Base-by-base conservation (phyloP, 2,888 invertebrate genomes). In the Dioctria rufipes region DNA sequence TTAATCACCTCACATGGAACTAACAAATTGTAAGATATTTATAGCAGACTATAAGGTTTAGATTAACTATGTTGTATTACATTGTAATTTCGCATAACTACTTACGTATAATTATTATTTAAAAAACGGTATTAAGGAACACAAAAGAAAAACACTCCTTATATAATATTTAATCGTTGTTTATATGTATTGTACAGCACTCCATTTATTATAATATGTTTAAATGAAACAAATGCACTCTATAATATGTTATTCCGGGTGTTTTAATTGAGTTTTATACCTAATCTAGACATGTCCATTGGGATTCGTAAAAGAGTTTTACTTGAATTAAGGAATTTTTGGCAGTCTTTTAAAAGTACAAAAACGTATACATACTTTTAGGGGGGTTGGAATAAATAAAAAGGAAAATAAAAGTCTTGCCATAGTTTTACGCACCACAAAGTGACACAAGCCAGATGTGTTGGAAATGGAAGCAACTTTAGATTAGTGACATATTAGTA, bases 121-220 rank as follows among this genome's bases (percentile, higher is more conserved):
- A 25, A 25, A n/a, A 25, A 49, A 51, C 8, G 46, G 43, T 67
- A 67, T 71, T 54, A 71, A 71, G 71, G 13, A 61, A 58, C 58
- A 40, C 60, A 25, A 75, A 25, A 25, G 25, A 25, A 25, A 75
- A 25, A 58, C 43, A 61, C 40, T 75, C 58, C 43, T 61, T 58
- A 75, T 75, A 61, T 60, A 75, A n/a, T 25, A 25, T 75, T 43
- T 60, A 60, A 75, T 60, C 60, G 75, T 75, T 80, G 80, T 80
- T 79, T 82, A 79, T 71, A 78, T 82, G 82, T 82, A 82, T 71
- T 82, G 82, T 82, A 82, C 80, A 82, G 82, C 82, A 82, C 82
- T 80, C 78, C 71, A 77, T 79, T 79, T 63, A 37, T 73, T 9
- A 39, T 54, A 58, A 40, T 71, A 80, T 80, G 51, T 69, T 71